These are phyloP conservation scores for Hippopotamus amphibius DNA, from an alignment of 2,113 vertebrate species.

Conservation along the genomic window DNA sequence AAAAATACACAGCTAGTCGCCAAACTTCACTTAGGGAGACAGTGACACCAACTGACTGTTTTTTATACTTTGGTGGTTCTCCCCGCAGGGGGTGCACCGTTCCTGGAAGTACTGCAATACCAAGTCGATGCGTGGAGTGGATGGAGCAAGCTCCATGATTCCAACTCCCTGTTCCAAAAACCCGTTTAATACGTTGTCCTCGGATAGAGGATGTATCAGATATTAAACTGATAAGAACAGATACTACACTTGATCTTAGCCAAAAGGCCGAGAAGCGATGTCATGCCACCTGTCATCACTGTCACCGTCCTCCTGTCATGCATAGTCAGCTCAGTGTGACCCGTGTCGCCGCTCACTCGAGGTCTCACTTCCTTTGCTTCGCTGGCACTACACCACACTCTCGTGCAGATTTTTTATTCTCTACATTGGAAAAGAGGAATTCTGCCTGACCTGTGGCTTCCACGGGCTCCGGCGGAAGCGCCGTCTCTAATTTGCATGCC, in stretches of 20 bases:
- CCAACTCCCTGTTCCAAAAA: conserved; percentile 75
- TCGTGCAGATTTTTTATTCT: background rate
- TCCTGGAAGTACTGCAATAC: conserved; percentile 83
- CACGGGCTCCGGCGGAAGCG: background rate
- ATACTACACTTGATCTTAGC: conserved; percentile 48
- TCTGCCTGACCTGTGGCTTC: background rate
- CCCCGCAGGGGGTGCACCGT: conserved; percentile 69
- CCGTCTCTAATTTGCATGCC: background rate
- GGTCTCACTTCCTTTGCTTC: background rate
- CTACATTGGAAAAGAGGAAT: background rate
- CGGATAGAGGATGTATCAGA: conserved; percentile 86
- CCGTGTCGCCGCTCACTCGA: background rate
- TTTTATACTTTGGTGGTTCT: fast-evolving
- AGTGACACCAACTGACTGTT: too few species aligned
- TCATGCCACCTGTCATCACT: fast-evolving
- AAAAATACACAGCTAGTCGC: too few species aligned
- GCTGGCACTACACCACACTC: background rate
- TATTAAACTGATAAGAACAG: conserved; percentile 89
- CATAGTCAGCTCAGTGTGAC: background rate
- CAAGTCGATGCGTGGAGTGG: conserved; percentile 85
- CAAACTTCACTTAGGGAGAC: fast-evolving
- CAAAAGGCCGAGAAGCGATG: conserved; percentile 24
- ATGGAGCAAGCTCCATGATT: conserved; percentile 84
- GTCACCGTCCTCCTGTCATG: background rate
- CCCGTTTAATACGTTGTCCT: conserved; percentile 76